Base-by-base conservation (phyloP, 2,113 vertebrate species). In the Struthidea cinerea region DNA sequence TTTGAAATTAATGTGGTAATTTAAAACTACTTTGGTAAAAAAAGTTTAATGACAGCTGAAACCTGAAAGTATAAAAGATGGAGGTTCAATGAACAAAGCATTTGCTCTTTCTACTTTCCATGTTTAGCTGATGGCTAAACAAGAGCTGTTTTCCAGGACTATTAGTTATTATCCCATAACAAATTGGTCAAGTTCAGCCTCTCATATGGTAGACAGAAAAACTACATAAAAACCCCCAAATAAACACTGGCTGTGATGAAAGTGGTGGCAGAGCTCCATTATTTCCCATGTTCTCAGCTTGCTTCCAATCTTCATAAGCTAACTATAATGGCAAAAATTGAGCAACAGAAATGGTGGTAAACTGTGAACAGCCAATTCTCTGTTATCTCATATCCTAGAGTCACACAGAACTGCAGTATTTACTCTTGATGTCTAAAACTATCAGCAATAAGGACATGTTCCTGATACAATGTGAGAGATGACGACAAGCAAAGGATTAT, bases 1-100 rank as follows among this genome's bases (percentile, higher is more conserved):
- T 98, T 97, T 88, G 83, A 98, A 98, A 98, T 98, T 98, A 98
- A 97, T 96, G 97, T 86, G 80, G 89, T 95, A 95, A 98, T 98
- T 98, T 97, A 97, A 96, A 97, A 96, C 95, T 96, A 94, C 93
- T 97, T 94, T 82, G 87, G 80, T 87, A 73, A 87, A 97, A 91
- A 95, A 97, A 60, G 86, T 96, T 94, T 91, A 92, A 96, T 91
- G 88, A 80, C 57, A 91, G 77, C 59, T 94, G 70, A 93, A 95
- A 92, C 69, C 83, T 92, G 88, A 75, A 92, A 74, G 60, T 79
- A 46, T 88, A 95, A 75, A 95, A 91, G 37, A 86, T 71, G 53
- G 91, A 76, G 39, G 41, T 52, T 94, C 61, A 69, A 39, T 53
- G 74, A 89, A 76, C 84, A 81, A 93, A 84, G 47, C n/a, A 41